A percentile compares a stretch with the other conserved stretches of the same genome.
Evolutionary conservation across 2,113 vertebrate genomes (phyloP).

Genomic region (Gadus chalcogrammus): DNA sequence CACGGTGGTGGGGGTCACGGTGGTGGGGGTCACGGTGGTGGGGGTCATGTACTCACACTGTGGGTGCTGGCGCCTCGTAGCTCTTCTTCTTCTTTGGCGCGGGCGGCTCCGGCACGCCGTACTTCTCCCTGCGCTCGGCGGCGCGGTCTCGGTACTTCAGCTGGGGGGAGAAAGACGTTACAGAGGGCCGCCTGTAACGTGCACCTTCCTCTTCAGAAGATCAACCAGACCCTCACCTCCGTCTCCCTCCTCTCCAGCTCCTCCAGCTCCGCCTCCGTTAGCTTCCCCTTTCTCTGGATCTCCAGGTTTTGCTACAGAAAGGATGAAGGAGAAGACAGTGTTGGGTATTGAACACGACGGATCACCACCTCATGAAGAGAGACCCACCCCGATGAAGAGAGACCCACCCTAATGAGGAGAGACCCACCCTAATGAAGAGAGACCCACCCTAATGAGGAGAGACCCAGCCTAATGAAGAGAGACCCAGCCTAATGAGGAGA

Average conservation of each 20-base stretch:
- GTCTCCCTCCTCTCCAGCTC: conserved; percentile 88
- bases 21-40: background rate
- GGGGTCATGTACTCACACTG: conserved; percentile 36
- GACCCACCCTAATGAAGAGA: too few relatives aligned
- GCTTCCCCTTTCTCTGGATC: conserved; percentile 81
- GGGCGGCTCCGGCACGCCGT: conserved; percentile 88
- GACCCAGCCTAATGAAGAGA: too few relatives aligned
- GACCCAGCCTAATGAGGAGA: too few relatives aligned
- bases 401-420: too few relatives aligned
- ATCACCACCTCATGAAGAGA: too few relatives aligned
- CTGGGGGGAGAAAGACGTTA: conserved; percentile 50
- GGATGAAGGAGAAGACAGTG: background rate
- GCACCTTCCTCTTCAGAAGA: too few relatives aligned
- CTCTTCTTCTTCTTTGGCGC: conserved; percentile 89
- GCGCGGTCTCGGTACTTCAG: conserved; percentile 94
- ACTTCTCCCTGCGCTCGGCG: conserved; percentile 91
- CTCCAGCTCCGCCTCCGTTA: conserved; percentile 87
- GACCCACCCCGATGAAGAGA: too few relatives aligned
- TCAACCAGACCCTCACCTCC: conserved; percentile 64
- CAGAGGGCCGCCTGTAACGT: too few relatives aligned
- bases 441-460: too few relatives aligned
- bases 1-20: too few relatives aligned
- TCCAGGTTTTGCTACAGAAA: conserved; percentile 88
- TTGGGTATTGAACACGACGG: background rate
- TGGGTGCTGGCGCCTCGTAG: conserved; percentile 63